Evolutionary conservation across 2,888 invertebrate species (phyloP).

Genomic region (Alsophila aescularia): DNA sequence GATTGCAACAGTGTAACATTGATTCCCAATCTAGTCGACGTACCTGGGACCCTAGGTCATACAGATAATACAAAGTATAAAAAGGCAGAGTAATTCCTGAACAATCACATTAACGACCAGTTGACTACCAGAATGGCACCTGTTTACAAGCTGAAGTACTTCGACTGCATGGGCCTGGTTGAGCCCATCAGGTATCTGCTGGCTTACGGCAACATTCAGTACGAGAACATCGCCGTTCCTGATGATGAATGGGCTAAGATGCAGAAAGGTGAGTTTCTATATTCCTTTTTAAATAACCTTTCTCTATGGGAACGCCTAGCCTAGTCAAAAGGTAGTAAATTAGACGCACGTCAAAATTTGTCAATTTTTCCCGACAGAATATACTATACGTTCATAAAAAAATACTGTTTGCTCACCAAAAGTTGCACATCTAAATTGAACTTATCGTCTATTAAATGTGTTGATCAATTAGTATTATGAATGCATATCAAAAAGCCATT

Average conservation of each 20-base stretch:
- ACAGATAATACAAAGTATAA: conserved; percentile 12
- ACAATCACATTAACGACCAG: conserved; percentile 27
- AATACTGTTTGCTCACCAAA: too few species aligned
- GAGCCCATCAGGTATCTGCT: conserved; percentile 54
- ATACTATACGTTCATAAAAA: too few species aligned
- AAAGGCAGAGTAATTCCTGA: conserved; percentile 3
- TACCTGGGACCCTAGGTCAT: conserved; percentile 3
- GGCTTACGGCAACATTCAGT: conserved; percentile 51
- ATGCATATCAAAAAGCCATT: too few species aligned
- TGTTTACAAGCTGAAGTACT: conserved; percentile 51
- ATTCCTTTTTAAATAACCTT: too few species aligned
- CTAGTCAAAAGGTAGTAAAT: too few species aligned
- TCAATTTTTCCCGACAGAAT: too few species aligned
- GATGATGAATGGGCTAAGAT: conserved; percentile 40
- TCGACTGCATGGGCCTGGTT: conserved; percentile 51
- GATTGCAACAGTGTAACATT: conserved; percentile 14
- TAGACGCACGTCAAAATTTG: too few species aligned
- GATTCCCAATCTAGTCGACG: background rate
- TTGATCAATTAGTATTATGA: too few species aligned
- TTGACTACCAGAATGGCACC: conserved; percentile 41
- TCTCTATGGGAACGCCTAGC: too few species aligned
- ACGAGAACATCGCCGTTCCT: conserved; percentile 45
- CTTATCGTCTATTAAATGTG: too few species aligned
- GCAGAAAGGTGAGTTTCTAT: conserved; percentile 38
- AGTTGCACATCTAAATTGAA: too few species aligned